phyloP scores from a whole-genome alignment of 2,888 invertebrate species.

The Chrysotoxum bicinctum region DNA sequence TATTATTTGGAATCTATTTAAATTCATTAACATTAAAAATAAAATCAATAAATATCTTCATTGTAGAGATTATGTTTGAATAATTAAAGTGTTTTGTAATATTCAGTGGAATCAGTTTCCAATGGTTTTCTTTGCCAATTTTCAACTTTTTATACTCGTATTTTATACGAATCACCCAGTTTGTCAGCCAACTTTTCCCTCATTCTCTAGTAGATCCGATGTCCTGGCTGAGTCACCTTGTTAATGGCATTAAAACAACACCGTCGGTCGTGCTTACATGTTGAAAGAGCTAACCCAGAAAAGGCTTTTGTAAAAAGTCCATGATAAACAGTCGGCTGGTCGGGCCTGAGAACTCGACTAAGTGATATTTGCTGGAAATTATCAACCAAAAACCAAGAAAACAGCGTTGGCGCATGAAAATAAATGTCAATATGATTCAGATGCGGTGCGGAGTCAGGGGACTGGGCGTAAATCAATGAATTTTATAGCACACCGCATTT shows the following conservation, averaged over 20 bases:
- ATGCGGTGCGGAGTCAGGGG: constrained; percentile 22
- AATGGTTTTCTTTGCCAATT: too few relatives aligned
- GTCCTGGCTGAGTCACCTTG: constrained; percentile 47
- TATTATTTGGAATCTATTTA: too few relatives aligned
- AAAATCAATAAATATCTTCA: too few relatives aligned
- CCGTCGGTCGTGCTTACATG: constrained; percentile 24
- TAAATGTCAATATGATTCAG: constrained; percentile 53
- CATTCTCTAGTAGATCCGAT: neutral
- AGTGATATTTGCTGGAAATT: constrained; percentile 36
- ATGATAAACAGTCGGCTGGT: neutral
- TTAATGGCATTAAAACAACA: constrained; percentile 61
- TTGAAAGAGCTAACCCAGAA: neutral
- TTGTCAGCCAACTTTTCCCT: neutral
- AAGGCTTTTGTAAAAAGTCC: neutral
- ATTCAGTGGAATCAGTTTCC: too few relatives aligned
- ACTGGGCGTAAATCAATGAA: constrained; percentile 22
- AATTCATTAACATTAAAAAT: too few relatives aligned
- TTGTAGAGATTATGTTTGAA: too few relatives aligned
- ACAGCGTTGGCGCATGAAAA: constrained; percentile 30
- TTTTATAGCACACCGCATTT: constrained; percentile 42
- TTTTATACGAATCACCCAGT: neutral
- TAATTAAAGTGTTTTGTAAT: too few relatives aligned
- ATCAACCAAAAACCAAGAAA: constrained; percentile 34
- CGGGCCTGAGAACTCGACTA: constrained; percentile 2
- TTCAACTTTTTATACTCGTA: too few relatives aligned